Conservation (phyloP, 2,797 vertebrate genomes). For the Sardinella longiceps region DNA sequence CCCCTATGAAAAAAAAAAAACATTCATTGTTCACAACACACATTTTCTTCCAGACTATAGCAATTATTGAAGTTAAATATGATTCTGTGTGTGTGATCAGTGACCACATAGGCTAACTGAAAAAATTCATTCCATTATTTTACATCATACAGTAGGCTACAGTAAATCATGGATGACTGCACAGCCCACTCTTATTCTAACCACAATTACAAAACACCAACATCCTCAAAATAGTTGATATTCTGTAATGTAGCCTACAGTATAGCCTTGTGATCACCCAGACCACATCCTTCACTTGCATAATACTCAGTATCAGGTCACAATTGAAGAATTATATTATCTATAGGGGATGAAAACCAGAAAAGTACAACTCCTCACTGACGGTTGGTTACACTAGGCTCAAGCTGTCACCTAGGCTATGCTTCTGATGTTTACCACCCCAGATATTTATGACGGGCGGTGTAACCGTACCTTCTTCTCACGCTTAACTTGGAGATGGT, state of each 20-base stretch:
- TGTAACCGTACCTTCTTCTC: constrained; percentile 51
- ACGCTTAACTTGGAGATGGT: constrained; percentile 31
- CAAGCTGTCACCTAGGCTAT: not conserved
- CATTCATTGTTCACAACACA: no score
- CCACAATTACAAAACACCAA: not conserved
- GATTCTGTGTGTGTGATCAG: not conserved
- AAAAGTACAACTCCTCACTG: not conserved
- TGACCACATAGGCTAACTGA: not conserved
- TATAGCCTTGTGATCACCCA: not conserved
- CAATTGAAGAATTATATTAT: not conserved
- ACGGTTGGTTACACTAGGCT: not conserved
- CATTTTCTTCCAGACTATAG: not conserved
- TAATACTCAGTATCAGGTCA: not conserved
- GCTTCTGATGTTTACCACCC: not conserved
- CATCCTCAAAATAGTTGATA: not conserved
- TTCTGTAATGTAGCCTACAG: not conserved
- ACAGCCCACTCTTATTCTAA: not conserved
- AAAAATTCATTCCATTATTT: not conserved
- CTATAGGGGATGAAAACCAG: not conserved
- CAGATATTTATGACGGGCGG: not conserved
- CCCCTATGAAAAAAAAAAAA: not conserved
- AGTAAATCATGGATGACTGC: not conserved
- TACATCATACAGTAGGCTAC: no score
- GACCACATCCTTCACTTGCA: not conserved
- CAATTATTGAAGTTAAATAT: not conserved